These are phyloP conservation scores for Chrysochloris asiatica DNA, from an alignment of 2,113 vertebrate species.

Conservation along the genomic window DNA sequence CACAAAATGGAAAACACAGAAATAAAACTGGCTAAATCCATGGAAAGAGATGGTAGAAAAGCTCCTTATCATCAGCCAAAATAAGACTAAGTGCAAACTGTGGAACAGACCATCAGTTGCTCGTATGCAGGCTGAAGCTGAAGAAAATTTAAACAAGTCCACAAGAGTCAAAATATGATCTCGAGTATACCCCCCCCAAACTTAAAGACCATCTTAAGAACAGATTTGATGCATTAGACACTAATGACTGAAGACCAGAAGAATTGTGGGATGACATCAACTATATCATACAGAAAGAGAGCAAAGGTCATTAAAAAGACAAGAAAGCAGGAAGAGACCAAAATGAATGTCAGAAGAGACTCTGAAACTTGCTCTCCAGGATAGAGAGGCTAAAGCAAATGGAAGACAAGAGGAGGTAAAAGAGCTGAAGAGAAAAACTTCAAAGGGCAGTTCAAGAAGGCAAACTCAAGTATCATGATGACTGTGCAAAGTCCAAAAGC, in stretches of 20 bases:
- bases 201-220: not conserved
- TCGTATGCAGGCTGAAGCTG: not conserved
- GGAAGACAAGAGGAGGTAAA: not conserved
- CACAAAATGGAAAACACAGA: not conserved
- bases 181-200: not conserved
- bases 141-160: not conserved
- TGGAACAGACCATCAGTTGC: not conserved
- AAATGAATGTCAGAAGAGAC: too few relatives aligned
- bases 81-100: too few relatives aligned
- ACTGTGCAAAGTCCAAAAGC: not conserved
- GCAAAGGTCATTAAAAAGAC: too few relatives aligned
- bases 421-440: not conserved
- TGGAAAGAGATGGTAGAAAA: not conserved
- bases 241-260: not conserved
- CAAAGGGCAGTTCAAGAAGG: not conserved
- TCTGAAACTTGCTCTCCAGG: too few relatives aligned
- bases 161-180: not conserved
- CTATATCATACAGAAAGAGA: not conserved
- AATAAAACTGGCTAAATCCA: not conserved
- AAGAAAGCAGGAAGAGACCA: too few relatives aligned
- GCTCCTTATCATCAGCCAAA: not conserved
- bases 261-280: not conserved
- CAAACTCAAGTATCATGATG: not conserved
- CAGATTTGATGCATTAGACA: not conserved
- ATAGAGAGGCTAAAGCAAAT: not conserved